Percentiles rank a stretch among this genome's conserved stretches.
Conservation (phyloP, 2,888 invertebrate genomes). For the Glyphotaelius pellucidus region DNA sequence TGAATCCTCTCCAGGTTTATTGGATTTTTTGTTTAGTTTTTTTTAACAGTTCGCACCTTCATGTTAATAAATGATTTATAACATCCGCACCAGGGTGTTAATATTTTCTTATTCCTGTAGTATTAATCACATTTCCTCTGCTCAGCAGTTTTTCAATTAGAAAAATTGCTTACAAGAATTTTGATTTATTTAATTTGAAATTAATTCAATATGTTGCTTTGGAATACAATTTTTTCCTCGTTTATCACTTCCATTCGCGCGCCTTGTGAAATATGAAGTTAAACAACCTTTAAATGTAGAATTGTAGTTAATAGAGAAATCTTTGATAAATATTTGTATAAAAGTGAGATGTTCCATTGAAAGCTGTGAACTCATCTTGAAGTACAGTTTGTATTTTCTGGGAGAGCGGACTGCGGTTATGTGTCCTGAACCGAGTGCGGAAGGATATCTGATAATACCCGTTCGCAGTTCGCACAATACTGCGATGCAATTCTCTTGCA, state of each 20-base stretch:
- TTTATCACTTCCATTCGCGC: not conserved
- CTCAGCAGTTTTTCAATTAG: not conserved
- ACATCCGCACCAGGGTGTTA: not conserved
- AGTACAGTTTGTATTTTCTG: slow-evolving; percentile 18
- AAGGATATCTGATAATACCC: slow-evolving; percentile 29
- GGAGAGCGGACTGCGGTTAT: not conserved
- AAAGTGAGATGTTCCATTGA: not conserved
- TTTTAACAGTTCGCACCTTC: not conserved
- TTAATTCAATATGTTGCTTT: not conserved
- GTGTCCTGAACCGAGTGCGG: not conserved
- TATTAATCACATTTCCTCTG: not conserved
- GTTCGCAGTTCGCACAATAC: slow-evolving; percentile 48
- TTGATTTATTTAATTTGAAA: not conserved
- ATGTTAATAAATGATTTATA: not conserved
- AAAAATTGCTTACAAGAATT: not conserved
- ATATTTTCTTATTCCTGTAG: not conserved
- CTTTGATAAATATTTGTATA: not conserved
- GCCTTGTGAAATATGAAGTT: not conserved
- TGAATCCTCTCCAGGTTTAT: not conserved
- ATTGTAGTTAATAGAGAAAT: not conserved
- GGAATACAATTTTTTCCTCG: not conserved
- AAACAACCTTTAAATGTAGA: not conserved
- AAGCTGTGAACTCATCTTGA: not conserved
- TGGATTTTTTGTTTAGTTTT: not conserved
- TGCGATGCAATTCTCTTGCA: slow-evolving; percentile 24